Evolutionary conservation across 2,888 invertebrate species (phyloP), one percentile per base, ranked within the genome.

Genomic region (Microchrysa polita): DNA sequence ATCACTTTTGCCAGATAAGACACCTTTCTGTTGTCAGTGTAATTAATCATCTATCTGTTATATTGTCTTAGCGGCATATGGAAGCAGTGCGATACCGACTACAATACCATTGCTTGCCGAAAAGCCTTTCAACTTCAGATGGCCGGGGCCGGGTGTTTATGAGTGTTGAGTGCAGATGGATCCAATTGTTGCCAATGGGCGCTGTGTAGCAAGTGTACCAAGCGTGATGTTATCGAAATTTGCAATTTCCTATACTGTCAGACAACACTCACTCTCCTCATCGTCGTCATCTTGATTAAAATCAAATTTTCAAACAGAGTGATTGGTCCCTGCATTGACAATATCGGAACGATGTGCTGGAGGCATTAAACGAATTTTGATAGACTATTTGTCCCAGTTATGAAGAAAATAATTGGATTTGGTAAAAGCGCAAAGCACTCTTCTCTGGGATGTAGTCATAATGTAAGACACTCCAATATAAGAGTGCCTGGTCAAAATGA

Each of bases 161-260:
- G 20, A 55, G 10, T 10, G 55, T 18, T 1, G 18, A 5, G 18
- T 20, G 10, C 20, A 1, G 10, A 55, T 48, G 22, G 18, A 20
- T 55, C 55, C 20, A 20, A 55, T 20, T 55, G 55, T 55, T 20
- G 22, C 10, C 18, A n/a, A 52, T 52, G 52, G n/a, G n/a, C 12
- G 12, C 52, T 14, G 14, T n/a, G 16, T 55, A 48, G 55, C n/a
- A 48, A 48, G 48, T 44, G 48, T 65, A 7, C 42, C n/a, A 20
- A 12, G 14, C n/a, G 40, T 55, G 69, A 69, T 69, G 55, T 69
- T 69, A 69, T 69, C 55, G 52, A 69, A 69, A 69, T 69, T 69
- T 69, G 69, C 69, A 69, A 69, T 69, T 69, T 69, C 69, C 69
- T 69, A 69, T 57, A 27, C 69, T 69, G 69, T 69, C 69, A 69